Percentiles rank a stretch among this genome's conserved stretches.
These are phyloP conservation scores for Desoria tigrina DNA, from an alignment of 2,888 invertebrate species.

Conservation along the genomic window DNA sequence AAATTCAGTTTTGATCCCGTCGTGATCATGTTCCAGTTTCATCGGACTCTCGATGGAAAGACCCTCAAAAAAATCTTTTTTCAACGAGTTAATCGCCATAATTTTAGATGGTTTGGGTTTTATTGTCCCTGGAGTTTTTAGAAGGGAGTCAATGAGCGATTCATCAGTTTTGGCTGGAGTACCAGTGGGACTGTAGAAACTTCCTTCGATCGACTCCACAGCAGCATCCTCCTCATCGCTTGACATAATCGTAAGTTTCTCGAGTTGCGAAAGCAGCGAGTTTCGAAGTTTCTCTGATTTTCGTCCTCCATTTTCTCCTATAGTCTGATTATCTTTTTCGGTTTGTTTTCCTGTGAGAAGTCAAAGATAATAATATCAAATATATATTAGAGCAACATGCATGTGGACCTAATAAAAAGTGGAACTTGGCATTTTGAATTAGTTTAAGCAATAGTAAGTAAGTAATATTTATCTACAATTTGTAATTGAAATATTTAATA, in stretches of 20 bases:
- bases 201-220: slow-evolving; percentile 6
- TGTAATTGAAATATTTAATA: too few species aligned
- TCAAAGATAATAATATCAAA: too few species aligned
- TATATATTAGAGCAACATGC: too few species aligned
- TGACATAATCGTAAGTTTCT: slow-evolving; percentile 22
- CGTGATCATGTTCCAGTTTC: too few species aligned
- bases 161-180: neutral
- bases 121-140: slow-evolving; percentile 11
- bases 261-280: slow-evolving; percentile 17
- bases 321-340: slow-evolving; percentile 10
- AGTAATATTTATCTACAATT: too few species aligned
- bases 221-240: slow-evolving; percentile 22
- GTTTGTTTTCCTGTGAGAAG: neutral
- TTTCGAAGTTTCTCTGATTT: neutral
- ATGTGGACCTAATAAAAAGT: too few species aligned
- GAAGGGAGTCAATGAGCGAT: neutral
- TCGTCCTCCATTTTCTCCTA: slow-evolving; percentile 14
- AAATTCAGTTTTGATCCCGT: neutral
- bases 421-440: too few species aligned
- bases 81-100: neutral
- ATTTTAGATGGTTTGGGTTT: neutral
- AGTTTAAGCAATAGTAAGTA: too few species aligned
- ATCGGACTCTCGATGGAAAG: slow-evolving; percentile 1
- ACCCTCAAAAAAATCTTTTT: neutral
- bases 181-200: neutral